A percentile compares a stretch with the other conserved stretches of the same genome.
Conservation (phyloP, 2,113 vertebrate genomes). For the Gallinago undulata region DNA sequence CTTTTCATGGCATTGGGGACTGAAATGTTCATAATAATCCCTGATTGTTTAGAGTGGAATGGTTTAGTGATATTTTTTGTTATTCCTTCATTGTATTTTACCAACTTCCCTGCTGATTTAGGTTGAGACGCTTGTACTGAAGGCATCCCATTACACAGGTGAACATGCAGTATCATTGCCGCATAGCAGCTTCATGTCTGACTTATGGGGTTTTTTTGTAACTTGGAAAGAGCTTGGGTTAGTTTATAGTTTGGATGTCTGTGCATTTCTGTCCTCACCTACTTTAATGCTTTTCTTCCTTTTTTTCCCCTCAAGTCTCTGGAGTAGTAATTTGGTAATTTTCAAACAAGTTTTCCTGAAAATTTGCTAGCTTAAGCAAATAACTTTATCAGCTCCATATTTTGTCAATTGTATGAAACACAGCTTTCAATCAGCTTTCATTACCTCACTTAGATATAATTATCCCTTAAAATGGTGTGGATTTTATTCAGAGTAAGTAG, state of each 20-base stretch:
- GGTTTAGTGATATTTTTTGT: not conserved
- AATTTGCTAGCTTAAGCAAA: not conserved
- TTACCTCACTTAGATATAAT: not conserved
- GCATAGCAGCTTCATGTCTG: not conserved
- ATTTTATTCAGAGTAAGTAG: not conserved
- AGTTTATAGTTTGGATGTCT: not conserved
- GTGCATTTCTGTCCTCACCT: not conserved
- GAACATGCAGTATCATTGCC: not conserved
- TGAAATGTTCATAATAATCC: not conserved
- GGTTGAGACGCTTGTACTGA: not conserved
- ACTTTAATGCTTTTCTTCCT: not conserved
- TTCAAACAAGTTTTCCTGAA: not conserved
- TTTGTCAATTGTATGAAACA: not conserved
- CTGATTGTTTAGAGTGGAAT: not conserved
- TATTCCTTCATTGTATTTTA: not conserved
- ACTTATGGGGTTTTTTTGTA: not conserved
- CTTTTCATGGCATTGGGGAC: not conserved
- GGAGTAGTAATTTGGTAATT: not conserved
- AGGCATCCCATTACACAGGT: not conserved
- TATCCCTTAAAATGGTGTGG: not conserved
- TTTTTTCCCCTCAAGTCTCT: not conserved
- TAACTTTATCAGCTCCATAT: not conserved
- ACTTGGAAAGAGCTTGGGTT: not conserved
- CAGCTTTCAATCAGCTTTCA: not conserved
- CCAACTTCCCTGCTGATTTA: not conserved